Evolutionary conservation across 2,888 invertebrate genomes (phyloP), one percentile per base, ranked within the genome.

Genomic region (Drosophila putrida): DNA sequence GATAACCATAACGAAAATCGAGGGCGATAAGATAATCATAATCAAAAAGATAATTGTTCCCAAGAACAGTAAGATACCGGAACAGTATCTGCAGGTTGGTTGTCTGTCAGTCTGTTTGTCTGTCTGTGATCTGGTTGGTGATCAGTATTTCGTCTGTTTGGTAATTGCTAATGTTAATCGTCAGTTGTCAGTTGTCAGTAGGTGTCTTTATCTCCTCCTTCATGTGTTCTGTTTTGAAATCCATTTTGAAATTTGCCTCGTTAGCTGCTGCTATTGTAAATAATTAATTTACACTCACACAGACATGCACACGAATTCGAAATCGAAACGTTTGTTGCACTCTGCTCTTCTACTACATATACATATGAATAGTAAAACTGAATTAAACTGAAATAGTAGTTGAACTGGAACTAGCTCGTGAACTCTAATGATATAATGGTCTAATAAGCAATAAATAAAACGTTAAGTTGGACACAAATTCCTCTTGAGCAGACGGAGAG

Each of bases 21-120:
- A 92, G 83, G 93, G 93, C 62, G 92, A 92, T 82, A 93, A 93
- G 81, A 93, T 92, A 46, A 92, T 92, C 33, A 92, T 93, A 54
- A 92, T 92, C 62, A 92, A 93, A 84, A 92, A 92, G 80, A 91
- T 93, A 64, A 85, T 91, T 44, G 90, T 92, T 59, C 93, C 92
- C 57, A 92, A 93, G 83, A 92, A 92, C 80, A 90, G 92, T 78
- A 92, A 92, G 91, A 83, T 92, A 69, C 92, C 92, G 83, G 91
- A 91, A 43, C 89, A 90, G 84, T 91, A 92, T 70, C 82, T 89
- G 49, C 85, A 92, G 92, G 91, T 92, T 92, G 90, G 92, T 92
- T 70, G 51, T 80, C 50, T 63, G 65, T 71, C 60, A 72, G 57
- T 15, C 11, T 49, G 33, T 31, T 6, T 20, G 31, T 46, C 9